phyloP scores from a whole-genome alignment of 2,888 invertebrate species.

The Cosmopolites sordidus region DNA sequence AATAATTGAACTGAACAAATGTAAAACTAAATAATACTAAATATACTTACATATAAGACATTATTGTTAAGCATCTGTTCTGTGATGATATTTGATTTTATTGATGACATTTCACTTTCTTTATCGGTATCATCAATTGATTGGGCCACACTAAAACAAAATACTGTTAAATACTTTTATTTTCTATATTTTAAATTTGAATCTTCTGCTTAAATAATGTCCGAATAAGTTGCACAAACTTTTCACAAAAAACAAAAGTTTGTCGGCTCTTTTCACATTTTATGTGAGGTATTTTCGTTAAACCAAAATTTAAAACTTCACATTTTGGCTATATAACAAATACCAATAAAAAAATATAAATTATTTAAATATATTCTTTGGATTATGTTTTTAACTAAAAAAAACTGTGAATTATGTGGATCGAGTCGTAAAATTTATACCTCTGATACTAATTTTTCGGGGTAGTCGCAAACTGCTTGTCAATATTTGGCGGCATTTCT shows the following conservation, averaged over 20 bases:
- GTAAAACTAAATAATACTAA: no score
- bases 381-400: no score
- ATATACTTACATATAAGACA: constrained; percentile 34
- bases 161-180: neutral
- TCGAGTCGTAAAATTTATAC: no score
- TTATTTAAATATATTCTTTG: no score
- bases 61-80: constrained; percentile 33
- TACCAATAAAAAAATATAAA: no score
- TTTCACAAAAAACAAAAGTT: constrained; percentile 11
- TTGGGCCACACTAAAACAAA: no score
- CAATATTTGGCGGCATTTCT: no score
- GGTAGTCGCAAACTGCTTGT: no score
- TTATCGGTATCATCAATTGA: constrained; percentile 17
- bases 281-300: constrained; percentile 1
- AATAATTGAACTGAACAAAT: no score
- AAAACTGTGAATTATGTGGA: no score
- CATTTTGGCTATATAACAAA: constrained; percentile 2
- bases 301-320: constrained; percentile 7
- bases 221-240: constrained; percentile 25
- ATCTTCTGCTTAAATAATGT: constrained; percentile 5
- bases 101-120: constrained; percentile 14
- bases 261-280: constrained; percentile 25
- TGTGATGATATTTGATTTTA: constrained; percentile 30
- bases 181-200: neutral
- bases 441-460: no score